Evolutionary conservation across 2,888 invertebrate species (phyloP), one percentile per base, ranked within the genome.

Genomic region (Nycteola revayana): DNA sequence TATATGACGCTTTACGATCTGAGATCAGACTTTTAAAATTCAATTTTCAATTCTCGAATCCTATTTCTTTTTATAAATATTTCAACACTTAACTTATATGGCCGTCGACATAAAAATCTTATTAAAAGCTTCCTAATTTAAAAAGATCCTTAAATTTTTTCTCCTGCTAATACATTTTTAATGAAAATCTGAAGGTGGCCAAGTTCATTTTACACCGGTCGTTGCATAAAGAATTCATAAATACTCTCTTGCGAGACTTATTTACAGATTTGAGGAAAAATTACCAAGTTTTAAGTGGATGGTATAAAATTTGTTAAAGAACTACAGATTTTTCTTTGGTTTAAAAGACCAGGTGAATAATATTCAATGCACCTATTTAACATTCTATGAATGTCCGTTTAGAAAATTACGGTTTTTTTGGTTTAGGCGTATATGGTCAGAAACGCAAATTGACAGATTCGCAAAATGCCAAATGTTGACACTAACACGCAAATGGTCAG

Each of bases 261-360:
- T 60, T 61, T 50, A 51, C 42, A 59, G 53, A 54, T 60, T 60
- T 55, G 47, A 36, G 32, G 47, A 46, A 48, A 49, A 49, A 58
- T 43, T 53, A 42, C 37, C 32, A 65, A 60, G 28, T 64, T 66
- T 60, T 60, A 64, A 68, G 60, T 56, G 53, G 54, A 29, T 9
- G 30, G 57, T 44, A 46, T 50, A 55, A 65, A 64, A 50, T 32
- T 35, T 20, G 22, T 32, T 28, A 29, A 28, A 31, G 25, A 30
- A 30, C 35, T 41, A 23, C 31, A 41, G 53, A 48, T 48, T 56
- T 59, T 50, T 48, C 46, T 46, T 49, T n/a, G n/a, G n/a, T n/a
- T n/a, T n/a, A n/a, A n/a, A n/a, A n/a, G n/a, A n/a, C n/a, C n/a
- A n/a, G n/a, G n/a, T n/a, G n/a, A n/a, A n/a, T n/a, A n/a, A n/a